These are phyloP conservation scores for Campylomormyrus tamandua DNA, from an alignment of 2,113 vertebrate species.

Conservation along the genomic window DNA sequence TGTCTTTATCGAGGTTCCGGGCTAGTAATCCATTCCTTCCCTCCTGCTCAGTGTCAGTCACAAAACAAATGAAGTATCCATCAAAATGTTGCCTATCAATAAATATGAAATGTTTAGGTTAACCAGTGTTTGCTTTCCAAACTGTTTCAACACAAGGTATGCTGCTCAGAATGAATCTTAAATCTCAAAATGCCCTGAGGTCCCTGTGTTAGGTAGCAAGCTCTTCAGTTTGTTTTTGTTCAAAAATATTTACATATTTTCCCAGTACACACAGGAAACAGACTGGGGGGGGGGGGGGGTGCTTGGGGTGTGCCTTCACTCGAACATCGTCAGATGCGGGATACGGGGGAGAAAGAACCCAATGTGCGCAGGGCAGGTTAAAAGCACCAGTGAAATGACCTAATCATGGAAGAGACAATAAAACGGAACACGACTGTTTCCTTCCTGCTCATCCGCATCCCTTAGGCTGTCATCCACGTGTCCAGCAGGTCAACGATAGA, in stretches of 20 bases:
- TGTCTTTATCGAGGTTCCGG: neutral
- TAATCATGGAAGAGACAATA: neutral
- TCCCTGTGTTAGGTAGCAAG: conserved; percentile 11
- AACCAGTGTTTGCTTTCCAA: conserved; percentile 28
- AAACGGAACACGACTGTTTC: neutral
- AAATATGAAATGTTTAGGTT: conserved; percentile 16
- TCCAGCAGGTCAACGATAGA: neutral
- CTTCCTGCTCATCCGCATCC: neutral
- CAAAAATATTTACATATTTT: conserved; percentile 63
- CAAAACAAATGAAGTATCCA: neutral
- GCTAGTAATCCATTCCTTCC: neutral
- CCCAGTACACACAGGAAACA: conserved; percentile 35
- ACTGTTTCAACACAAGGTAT: conserved; percentile 19
- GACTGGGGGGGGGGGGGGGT: conserved; percentile 17
- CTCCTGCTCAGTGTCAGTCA: neutral
- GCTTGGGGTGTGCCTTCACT: conserved; percentile 7
- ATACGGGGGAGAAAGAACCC: neutral
- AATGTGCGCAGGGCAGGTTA: neutral
- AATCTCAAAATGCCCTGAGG: conserved; percentile 14
- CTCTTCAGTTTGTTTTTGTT: conserved; percentile 40
- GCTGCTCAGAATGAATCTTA: conserved; percentile 19
- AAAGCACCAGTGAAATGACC: neutral
- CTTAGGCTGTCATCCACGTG: neutral
- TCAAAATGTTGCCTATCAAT: neutral
- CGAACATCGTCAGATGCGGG: neutral